Conservation (phyloP, 2,113 vertebrate species). For the Elgaria multicarinata region DNA sequence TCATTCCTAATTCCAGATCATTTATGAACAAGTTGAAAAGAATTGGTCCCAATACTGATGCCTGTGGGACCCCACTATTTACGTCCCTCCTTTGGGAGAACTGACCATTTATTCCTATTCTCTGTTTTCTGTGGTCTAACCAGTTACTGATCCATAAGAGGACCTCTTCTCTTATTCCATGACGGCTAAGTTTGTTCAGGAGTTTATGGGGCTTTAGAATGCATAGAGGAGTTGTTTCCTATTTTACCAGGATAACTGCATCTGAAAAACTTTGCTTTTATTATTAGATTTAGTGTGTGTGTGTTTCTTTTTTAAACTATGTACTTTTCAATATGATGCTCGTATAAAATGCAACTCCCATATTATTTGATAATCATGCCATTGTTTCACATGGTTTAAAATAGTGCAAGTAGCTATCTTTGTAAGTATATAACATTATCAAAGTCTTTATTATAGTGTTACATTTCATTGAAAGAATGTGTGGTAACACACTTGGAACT, state of each 20-base stretch:
- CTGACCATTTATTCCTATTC: too few relatives aligned
- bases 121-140: too few relatives aligned
- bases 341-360: not conserved
- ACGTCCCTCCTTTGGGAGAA: too few relatives aligned
- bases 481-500: not conserved
- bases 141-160: too few relatives aligned
- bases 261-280: not conserved
- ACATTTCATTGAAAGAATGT: not conserved
- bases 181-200: too few relatives aligned
- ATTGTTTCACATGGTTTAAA: constrained; percentile 1
- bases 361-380: not conserved
- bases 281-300: not conserved
- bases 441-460: not conserved
- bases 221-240: not conserved
- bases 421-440: not conserved
- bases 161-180: too few relatives aligned
- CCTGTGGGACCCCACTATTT: too few relatives aligned
- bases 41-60: too few relatives aligned
- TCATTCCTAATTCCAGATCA: too few relatives aligned
- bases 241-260: not conserved
- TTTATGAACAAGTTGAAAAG: too few relatives aligned
- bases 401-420: not conserved
- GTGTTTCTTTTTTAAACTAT: too few relatives aligned
- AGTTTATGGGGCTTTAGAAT: not conserved
- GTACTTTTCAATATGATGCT: not conserved